A percentile compares a stretch with the other conserved stretches of the same genome.
These are phyloP conservation scores for Phrynocephalus forsythii DNA, from an alignment of 2,797 vertebrate genomes.

Conservation along the genomic window DNA sequence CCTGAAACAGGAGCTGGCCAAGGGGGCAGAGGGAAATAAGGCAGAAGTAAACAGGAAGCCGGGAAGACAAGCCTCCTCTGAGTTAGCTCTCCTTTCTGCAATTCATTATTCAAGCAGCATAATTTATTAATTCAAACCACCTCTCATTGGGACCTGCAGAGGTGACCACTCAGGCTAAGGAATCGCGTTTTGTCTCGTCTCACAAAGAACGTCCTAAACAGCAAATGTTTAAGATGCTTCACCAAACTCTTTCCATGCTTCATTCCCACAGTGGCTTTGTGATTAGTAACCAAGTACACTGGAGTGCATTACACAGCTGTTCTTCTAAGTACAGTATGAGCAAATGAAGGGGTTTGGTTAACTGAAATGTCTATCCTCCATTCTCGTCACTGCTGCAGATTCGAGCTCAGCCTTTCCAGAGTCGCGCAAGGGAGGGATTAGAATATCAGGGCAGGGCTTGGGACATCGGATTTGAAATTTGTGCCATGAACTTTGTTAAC, in stretches of 20 bases:
- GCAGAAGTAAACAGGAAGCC: not conserved
- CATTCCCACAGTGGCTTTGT: not conserved
- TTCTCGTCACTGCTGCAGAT: too few relatives aligned
- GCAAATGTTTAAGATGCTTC: not conserved
- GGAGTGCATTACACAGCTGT: not conserved
- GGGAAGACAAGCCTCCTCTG: not conserved
- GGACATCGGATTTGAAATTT: not conserved
- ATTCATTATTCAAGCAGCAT: not conserved
- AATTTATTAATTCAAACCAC: too few relatives aligned
- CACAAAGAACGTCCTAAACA: not conserved
- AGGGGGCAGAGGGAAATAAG: not conserved
- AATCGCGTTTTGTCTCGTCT: not conserved
- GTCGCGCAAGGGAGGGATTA: too few relatives aligned
- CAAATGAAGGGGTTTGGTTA: not conserved
- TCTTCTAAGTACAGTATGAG: not conserved
- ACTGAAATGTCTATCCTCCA: too few relatives aligned
- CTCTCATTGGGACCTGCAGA: not conserved
- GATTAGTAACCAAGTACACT: too few relatives aligned
- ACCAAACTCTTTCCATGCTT: not conserved
- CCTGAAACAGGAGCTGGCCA: not conserved
- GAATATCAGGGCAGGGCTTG: too few relatives aligned
- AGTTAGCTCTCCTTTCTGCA: not conserved
- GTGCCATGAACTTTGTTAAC: too few relatives aligned
- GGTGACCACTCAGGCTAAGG: not conserved
- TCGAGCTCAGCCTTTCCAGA: too few relatives aligned